Conservation (phyloP, 2,113 vertebrate species). For the Dryoscopus gambensis region DNA sequence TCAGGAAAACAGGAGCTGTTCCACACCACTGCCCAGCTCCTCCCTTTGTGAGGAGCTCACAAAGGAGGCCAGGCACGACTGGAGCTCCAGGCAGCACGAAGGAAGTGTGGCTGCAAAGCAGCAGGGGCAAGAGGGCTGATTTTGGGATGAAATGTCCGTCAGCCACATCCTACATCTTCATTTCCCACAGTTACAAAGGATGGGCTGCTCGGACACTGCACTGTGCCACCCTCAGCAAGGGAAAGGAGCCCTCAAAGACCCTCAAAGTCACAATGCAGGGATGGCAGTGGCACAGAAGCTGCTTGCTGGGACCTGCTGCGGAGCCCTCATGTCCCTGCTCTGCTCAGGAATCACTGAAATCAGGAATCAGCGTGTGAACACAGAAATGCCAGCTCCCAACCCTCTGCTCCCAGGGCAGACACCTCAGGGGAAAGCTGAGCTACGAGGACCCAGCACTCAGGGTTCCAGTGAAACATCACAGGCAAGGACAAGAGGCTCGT, state of each 20-base stretch:
- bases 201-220: not conserved
- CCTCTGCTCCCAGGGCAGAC: not conserved
- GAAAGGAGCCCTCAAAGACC: not conserved
- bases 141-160: not conserved
- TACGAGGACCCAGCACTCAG: accelerated
- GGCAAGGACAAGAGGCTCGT: not conserved
- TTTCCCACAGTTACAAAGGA: not conserved
- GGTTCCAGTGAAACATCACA: not conserved
- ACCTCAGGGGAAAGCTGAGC: not conserved
- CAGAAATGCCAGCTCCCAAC: not conserved
- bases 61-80: not conserved
- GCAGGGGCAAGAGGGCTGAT: not conserved
- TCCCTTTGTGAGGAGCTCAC: not conserved
- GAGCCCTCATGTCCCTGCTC: not conserved
- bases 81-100: not conserved
- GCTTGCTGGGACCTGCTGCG: not conserved
- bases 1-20: not conserved
- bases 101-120: not conserved
- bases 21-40: not conserved
- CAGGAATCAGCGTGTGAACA: not conserved
- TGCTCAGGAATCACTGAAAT: not conserved
- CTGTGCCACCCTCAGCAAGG: not conserved
- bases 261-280: not conserved
- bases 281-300: not conserved
- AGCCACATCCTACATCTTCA: not conserved